Evolutionary conservation across 1,140 invertebrate genomes (phyloP), one percentile per base, ranked within the genome.

Genomic region (Diploscapter pachys): DNA sequence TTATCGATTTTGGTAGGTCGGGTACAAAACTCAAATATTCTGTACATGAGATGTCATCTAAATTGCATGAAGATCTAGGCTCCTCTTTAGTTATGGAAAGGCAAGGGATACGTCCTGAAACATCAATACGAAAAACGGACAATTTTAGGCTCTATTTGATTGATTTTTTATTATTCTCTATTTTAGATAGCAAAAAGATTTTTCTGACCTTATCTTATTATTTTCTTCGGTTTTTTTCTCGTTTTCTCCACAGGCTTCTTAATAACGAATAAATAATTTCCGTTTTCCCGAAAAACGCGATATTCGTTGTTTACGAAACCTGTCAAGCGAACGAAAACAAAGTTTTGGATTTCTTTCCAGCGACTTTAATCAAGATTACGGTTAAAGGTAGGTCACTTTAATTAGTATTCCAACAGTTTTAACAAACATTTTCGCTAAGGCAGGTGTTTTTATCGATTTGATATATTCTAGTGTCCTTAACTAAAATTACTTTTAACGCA

Each of bases 221-320:
- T 31, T 59, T 1, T 11, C 2, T 31, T 31, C 2, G 31, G 1
- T 69, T 88, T 11, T 59, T 11, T 31, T 59, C 9, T 31, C 57
- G 57, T 59, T 11, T 11, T 68, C 51, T 48, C 56, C 5, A 13
- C 6, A 55, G 51, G 5, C 52, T 6, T 55, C 53, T 53, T 6
- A 52, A n/a, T 55, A 68, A 68, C 66, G 66, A 53, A 54, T 6
- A 68, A 2, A 9, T 8, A 8, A 2, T 52, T 68, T 8, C 13
- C 5, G 66, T 8, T 68, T 31, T 31, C 31, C 31, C 31, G 31
- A 31, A 31, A 31, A 31, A 31, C 31, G 31, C 31, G 31, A 31
- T 31, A 6, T 68, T 68, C 66, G 66, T 68, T 68, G 66, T 68
- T 68, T 68, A 53, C 50, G 66, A 68, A 68, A 55, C 51, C 51